These are phyloP conservation scores for Clostera curtula DNA, from an alignment of 2,888 invertebrate species.

Conservation along the genomic window DNA sequence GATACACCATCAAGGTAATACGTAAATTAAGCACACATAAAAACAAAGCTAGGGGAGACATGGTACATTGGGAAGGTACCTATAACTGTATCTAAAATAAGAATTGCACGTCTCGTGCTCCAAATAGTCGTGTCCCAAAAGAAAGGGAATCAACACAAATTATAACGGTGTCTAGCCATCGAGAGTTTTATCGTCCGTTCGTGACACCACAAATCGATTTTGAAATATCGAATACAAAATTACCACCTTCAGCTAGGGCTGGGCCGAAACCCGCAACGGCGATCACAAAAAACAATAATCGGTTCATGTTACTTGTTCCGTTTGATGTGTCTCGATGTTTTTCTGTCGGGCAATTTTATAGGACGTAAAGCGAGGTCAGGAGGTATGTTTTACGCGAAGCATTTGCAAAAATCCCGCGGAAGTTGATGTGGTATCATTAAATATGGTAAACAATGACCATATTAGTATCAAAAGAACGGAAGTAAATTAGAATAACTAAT, in stretches of 20 bases:
- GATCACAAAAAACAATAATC: conserved; percentile 30
- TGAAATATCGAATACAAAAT: conserved; percentile 31
- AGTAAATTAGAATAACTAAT: conserved; percentile 9
- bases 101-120: too few relatives aligned
- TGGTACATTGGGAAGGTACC: too few relatives aligned
- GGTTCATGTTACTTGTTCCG: conserved; percentile 43
- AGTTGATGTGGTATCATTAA: conserved; percentile 22
- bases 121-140: conserved; percentile 13
- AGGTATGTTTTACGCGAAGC: conserved; percentile 53
- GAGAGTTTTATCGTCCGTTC: conserved; percentile 29
- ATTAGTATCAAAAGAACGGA: conserved; percentile 17
- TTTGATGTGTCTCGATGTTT: conserved; percentile 37
- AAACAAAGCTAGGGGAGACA: too few relatives aligned
- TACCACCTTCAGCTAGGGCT: conserved; percentile 48
- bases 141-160: conserved; percentile 26
- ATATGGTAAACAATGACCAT: conserved; percentile 18
- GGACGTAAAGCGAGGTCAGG: conserved; percentile 52
- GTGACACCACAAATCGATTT: conserved; percentile 30
- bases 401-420: conserved; percentile 54
- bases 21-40: too few relatives aligned
- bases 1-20: too few relatives aligned
- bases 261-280: conserved; percentile 28
- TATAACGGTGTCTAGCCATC: conserved; percentile 31
- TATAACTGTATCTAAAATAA: too few relatives aligned
- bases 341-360: conserved; percentile 53